Evolutionary conservation across 2,797 vertebrate genomes (phyloP), one percentile per base, ranked within the genome.

Genomic region (Ataeniobius toweri): DNA sequence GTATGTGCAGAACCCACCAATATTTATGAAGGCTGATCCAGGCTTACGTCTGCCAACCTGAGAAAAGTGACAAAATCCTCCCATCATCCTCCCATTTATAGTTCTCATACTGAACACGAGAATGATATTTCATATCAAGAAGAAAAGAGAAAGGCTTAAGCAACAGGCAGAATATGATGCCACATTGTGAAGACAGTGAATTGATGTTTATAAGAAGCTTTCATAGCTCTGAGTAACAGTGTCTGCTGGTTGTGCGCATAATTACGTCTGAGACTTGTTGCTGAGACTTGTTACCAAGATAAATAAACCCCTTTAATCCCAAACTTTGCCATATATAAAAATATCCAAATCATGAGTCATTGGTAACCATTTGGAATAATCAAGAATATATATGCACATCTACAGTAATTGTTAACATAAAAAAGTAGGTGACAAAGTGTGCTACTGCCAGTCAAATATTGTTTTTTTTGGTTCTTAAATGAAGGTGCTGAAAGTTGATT

Each of bases 11-110:
- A 83, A 92, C 83, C 83, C 76, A 87, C 85, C 92, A 88, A 93
- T 93, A 94, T 94, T 94, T 94, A 92, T 92, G 87, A 90, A 84
- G 81, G 91, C 89, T 94, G 89, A 92, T 94, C 91, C 92, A 51
- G 90, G 92, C 91, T 93, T 93, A 90, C 73, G 83, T 77, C 87
- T 92, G 89, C 87, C 91, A 92, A 89, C 85, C 85, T 91, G 89
- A 88, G 82, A 89, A 88, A 92, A 90, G 86, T 91, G 89, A 88
- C 89, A 90, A 89, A 94, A 95, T 92, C 93, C 91, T 67, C 58
- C 80, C 87, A 46, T 94, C 85, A 93, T 93, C 93, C 93, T 83
- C 83, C 83, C 87, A 85, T 93, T 94, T 89, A 82, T 79, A 73
- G 69, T 76, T 18, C 83, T 90, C 74, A 83, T 67, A 74, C 85